Percentiles rank a stretch among this genome's conserved stretches.
Evolutionary conservation across 2,888 invertebrate genomes (phyloP).

Genomic region (Copidosoma aretas): DNA sequence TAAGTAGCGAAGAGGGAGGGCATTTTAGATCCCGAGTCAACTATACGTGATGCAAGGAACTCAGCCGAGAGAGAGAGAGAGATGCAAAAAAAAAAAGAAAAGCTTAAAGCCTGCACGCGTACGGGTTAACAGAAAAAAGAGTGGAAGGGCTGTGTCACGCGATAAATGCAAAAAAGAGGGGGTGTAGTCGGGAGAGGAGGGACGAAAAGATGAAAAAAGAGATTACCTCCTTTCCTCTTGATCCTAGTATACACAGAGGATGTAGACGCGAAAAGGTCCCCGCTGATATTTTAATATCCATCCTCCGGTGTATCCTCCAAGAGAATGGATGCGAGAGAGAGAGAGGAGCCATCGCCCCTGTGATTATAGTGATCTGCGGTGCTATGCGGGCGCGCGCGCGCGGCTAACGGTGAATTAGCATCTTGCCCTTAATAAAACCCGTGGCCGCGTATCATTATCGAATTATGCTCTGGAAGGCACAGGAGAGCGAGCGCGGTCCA

Average conservation of each 20-base stretch:
- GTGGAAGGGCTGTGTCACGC: conserved; percentile 20
- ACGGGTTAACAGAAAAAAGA: conserved; percentile 18
- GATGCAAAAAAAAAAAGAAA: conserved; percentile 1
- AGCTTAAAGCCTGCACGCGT: background rate
- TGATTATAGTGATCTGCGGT: conserved; percentile 56
- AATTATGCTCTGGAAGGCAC: conserved; percentile 52
- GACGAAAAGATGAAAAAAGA: background rate
- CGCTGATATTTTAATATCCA: conserved; percentile 58
- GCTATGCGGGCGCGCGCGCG: conserved; percentile 25
- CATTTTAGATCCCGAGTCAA: no score
- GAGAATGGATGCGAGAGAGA: conserved; percentile 14
- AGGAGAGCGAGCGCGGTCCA: background rate
- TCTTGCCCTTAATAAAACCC: conserved; percentile 57
- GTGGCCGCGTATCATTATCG: conserved; percentile 59
- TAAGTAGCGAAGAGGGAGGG: background rate
- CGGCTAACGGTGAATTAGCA: conserved; percentile 60
- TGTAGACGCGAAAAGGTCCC: conserved; percentile 11
- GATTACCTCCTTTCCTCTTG: no score
- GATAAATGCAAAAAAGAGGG: conserved; percentile 12
- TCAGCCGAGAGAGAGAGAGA: background rate
- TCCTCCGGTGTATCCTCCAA: conserved; percentile 46
- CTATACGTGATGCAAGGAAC: background rate
- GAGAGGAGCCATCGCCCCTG: conserved; percentile 18
- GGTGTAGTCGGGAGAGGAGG: background rate
- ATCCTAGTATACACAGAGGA: no score